Evolutionary conservation across 2,113 vertebrate genomes (phyloP).

Genomic region (Pogonocichla stellata): DNA sequence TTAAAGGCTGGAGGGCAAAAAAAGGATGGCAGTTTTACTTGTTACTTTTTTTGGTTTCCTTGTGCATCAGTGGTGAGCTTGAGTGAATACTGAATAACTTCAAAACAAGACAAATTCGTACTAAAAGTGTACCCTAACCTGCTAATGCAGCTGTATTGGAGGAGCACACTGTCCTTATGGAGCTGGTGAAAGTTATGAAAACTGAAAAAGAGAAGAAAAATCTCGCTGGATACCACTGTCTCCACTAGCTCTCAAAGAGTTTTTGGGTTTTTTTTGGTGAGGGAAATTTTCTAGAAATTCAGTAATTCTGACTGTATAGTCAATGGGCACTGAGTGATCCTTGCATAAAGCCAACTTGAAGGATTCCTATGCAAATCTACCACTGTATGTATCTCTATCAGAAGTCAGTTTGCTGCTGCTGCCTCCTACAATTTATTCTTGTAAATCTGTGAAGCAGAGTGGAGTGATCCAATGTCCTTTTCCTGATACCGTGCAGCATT

Average conservation of each 20-base stretch:
- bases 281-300: background rate
- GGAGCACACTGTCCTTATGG: background rate
- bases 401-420: background rate
- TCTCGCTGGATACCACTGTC: background rate
- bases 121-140: background rate
- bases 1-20: background rate
- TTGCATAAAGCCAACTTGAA: background rate
- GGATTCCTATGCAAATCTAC: background rate
- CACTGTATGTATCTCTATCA: background rate
- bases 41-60: background rate
- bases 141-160: background rate
- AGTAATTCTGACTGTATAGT: background rate
- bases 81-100: background rate
- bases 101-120: background rate
- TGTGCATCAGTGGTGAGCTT: background rate
- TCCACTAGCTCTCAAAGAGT: background rate
- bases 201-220: background rate
- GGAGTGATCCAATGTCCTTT: background rate
- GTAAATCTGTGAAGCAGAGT: background rate
- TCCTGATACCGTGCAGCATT: background rate
- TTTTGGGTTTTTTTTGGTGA: background rate
- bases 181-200: background rate
- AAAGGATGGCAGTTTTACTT: background rate
- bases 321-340: background rate
- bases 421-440: background rate